Conservation (phyloP, 1,140 invertebrate genomes). For the Anoplophora glabripennis region DNA sequence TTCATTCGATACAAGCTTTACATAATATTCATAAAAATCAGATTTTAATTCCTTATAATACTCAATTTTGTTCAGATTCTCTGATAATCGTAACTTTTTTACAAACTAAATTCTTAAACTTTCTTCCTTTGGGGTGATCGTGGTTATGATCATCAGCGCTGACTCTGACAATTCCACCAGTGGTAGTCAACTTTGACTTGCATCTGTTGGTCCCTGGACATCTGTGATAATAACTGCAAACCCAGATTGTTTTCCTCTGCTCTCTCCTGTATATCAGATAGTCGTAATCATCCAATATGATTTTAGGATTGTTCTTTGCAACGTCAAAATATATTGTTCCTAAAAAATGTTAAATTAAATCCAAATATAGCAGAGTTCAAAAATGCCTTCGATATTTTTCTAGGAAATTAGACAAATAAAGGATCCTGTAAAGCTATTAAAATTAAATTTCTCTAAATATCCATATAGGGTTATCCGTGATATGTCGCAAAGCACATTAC, state of each 20-base stretch:
- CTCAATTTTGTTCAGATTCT: neutral
- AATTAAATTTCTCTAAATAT: no score
- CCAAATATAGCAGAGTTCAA: no score
- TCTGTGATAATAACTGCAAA: slow-evolving; percentile 30
- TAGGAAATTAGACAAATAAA: no score
- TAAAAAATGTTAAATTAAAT: slow-evolving; percentile 11
- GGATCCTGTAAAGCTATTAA: no score
- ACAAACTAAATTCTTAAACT: slow-evolving; percentile 11
- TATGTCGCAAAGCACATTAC: no score
- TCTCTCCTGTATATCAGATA: slow-evolving; percentile 30
- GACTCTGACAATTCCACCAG: slow-evolving; percentile 18
- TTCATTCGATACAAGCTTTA: no score
- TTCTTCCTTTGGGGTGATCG: slow-evolving; percentile 4
- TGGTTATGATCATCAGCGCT: slow-evolving; percentile 27
- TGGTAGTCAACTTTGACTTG: slow-evolving; percentile 25
- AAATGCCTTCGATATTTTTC: no score
- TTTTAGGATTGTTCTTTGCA: slow-evolving; percentile 35
- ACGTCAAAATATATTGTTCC: slow-evolving; percentile 34
- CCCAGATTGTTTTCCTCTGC: slow-evolving; percentile 28
- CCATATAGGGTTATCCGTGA: no score
- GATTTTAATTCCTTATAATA: no score
- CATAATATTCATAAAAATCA: no score
- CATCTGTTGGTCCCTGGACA: slow-evolving; percentile 26
- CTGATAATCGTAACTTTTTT: slow-evolving; percentile 23
- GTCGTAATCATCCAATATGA: slow-evolving; percentile 33